Percentiles rank a stretch among this genome's conserved stretches.
Evolutionary conservation across 2,888 invertebrate species (phyloP).

Genomic region (Campoplex nolae): DNA sequence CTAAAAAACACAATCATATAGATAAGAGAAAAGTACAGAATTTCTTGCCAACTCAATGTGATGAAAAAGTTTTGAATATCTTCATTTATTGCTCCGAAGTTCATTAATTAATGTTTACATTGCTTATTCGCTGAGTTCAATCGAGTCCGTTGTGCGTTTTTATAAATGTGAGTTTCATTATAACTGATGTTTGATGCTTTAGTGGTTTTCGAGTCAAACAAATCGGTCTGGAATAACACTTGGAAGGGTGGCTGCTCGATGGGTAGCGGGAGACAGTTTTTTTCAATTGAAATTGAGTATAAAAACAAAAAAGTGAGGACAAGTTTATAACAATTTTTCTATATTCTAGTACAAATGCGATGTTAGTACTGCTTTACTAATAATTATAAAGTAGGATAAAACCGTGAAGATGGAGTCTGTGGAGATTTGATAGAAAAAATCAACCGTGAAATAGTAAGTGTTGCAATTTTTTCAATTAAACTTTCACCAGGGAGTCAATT

Average conservation of each 20-base stretch:
- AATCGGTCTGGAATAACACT: no score
- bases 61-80: slow-evolving; percentile 67
- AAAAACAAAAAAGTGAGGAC: not conserved
- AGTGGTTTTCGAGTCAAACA: not conserved
- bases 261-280: not conserved
- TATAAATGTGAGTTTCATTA: slow-evolving; percentile 36
- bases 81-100: slow-evolving; percentile 70
- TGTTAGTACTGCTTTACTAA: not conserved
- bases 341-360: not conserved
- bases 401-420: not conserved
- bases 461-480: not conserved
- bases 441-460: not conserved
- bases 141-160: slow-evolving; percentile 54
- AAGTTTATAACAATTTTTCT: not conserved
- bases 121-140: slow-evolving; percentile 51
- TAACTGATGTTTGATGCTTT: not conserved
- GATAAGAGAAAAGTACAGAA: not conserved
- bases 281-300: not conserved
- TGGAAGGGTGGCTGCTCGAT: not conserved
- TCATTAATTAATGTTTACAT: slow-evolving; percentile 66
- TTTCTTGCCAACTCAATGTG: slow-evolving; percentile 52
- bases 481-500: slow-evolving; percentile 14
- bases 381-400: not conserved
- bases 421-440: not conserved
- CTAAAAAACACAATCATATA: not conserved